Conservation (phyloP, 2,888 invertebrate genomes). For the Neoascia interrupta region DNA sequence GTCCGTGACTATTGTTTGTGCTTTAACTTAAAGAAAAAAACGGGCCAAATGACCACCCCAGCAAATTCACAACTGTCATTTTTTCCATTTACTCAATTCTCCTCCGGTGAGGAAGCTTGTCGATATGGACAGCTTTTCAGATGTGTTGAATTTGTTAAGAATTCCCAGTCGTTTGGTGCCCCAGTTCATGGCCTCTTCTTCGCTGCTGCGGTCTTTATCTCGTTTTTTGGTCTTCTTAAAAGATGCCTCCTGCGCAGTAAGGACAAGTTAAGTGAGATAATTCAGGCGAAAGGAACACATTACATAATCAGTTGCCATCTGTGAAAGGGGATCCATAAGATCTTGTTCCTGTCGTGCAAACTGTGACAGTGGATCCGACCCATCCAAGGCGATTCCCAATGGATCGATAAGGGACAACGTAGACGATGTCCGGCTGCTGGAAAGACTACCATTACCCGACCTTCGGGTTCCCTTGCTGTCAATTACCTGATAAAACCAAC, state of each 20-base stretch:
- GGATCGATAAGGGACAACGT: slow-evolving; percentile 81
- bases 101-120: slow-evolving; percentile 92
- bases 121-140: slow-evolving; percentile 93
- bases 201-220: slow-evolving; percentile 75
- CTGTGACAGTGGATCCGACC: slow-evolving; percentile 87
- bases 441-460: slow-evolving; percentile 80
- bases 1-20: slow-evolving; percentile 88
- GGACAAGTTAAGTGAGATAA: not conserved
- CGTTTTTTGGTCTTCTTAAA: slow-evolving; percentile 73
- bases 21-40: slow-evolving; percentile 87
- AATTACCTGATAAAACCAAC: slow-evolving; percentile 78
- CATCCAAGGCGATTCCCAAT: slow-evolving; percentile 83
- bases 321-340: slow-evolving; percentile 83
- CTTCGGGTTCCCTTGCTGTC: slow-evolving; percentile 81
- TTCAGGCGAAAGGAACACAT: slow-evolving; percentile 44
- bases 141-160: slow-evolving; percentile 94
- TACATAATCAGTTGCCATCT: slow-evolving; percentile 81
- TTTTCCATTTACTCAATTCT: slow-evolving; percentile 73
- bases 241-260: slow-evolving; percentile 72
- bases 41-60: no score
- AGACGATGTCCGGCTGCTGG: slow-evolving; percentile 81
- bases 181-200: slow-evolving; percentile 85
- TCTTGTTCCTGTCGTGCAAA: slow-evolving; percentile 83
- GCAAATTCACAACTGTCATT: not conserved
- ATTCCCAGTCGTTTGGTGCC: slow-evolving; percentile 86